Conservation (phyloP, 2,888 invertebrate species). For the Philonicus albiceps region DNA sequence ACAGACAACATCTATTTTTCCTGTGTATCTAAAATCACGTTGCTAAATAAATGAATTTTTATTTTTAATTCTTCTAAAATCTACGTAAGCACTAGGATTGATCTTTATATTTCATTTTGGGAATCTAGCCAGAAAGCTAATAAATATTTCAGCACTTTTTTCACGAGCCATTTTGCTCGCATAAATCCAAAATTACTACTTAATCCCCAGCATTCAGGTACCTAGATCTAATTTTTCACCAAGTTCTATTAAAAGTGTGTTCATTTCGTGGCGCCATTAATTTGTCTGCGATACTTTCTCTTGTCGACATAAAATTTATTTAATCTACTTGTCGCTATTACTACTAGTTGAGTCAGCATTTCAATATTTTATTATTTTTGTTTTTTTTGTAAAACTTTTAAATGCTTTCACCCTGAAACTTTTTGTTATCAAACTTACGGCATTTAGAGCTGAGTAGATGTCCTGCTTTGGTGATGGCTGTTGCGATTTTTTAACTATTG, state of each 20-base stretch:
- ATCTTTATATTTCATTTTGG: background rate
- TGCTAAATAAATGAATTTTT: background rate
- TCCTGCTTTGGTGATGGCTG: background rate
- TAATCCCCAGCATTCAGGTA: background rate
- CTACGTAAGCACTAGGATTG: background rate
- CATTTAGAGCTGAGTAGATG: conserved; percentile 4
- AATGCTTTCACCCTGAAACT: background rate
- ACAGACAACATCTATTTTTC: background rate
- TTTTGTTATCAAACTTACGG: background rate
- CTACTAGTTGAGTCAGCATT: background rate
- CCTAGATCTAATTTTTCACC: background rate
- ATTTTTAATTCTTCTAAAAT: background rate
- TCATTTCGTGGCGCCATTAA: conserved; percentile 1
- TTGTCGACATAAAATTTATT: conserved; percentile 1
- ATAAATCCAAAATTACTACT: background rate
- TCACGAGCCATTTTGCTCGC: background rate
- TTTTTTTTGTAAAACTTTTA: background rate
- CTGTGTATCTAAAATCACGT: background rate
- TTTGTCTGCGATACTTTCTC: background rate
- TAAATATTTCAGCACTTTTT: background rate
- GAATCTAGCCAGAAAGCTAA: background rate
- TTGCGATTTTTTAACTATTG: background rate
- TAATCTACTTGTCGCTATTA: background rate
- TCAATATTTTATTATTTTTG: background rate
- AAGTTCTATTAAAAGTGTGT: background rate